These are phyloP conservation scores for Torymus auratus DNA, from an alignment of 2,888 invertebrate species.

Conservation along the genomic window DNA sequence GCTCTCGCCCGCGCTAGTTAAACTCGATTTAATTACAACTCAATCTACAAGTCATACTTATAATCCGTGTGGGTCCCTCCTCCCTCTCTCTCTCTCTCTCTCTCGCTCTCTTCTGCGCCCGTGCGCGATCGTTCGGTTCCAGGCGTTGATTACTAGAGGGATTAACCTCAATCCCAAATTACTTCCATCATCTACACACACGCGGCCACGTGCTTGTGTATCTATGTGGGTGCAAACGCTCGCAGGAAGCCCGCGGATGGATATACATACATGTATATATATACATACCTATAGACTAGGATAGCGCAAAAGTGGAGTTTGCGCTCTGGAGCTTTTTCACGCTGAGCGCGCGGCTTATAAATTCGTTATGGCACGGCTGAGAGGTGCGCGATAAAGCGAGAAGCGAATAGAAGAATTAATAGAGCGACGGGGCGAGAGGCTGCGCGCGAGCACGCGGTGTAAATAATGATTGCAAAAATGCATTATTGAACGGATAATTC, in stretches of 20 bases:
- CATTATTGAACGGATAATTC: conserved; percentile 36
- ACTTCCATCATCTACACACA: conserved; percentile 47
- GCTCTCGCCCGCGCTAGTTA: conserved; percentile 26
- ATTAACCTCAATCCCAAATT: conserved; percentile 60
- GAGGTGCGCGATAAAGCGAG: conserved; percentile 37
- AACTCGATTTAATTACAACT: conserved; percentile 60
- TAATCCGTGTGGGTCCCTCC: neutral
- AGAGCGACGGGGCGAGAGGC: conserved; percentile 29
- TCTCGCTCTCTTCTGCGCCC: neutral
- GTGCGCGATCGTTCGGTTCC: conserved; percentile 49
- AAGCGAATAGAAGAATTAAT: conserved; percentile 38
- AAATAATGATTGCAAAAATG: conserved; percentile 46
- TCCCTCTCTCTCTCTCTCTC: too few relatives aligned
- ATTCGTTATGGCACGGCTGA: conserved; percentile 50
- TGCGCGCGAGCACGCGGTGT: neutral
- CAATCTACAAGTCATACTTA: conserved; percentile 58
- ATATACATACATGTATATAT: neutral
- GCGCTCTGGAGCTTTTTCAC: conserved; percentile 52
- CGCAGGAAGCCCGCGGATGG: too few relatives aligned
- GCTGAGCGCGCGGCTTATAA: conserved; percentile 42
- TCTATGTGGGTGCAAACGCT: too few relatives aligned
- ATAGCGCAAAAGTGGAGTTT: conserved; percentile 40
- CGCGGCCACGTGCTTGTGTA: too few relatives aligned
- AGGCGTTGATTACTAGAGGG: conserved; percentile 59
- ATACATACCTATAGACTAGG: neutral